Percentiles rank a stretch among this genome's conserved stretches.
These are phyloP conservation scores for Callospermophilus lateralis DNA, from an alignment of 2,113 vertebrate genomes.

Conservation along the genomic window DNA sequence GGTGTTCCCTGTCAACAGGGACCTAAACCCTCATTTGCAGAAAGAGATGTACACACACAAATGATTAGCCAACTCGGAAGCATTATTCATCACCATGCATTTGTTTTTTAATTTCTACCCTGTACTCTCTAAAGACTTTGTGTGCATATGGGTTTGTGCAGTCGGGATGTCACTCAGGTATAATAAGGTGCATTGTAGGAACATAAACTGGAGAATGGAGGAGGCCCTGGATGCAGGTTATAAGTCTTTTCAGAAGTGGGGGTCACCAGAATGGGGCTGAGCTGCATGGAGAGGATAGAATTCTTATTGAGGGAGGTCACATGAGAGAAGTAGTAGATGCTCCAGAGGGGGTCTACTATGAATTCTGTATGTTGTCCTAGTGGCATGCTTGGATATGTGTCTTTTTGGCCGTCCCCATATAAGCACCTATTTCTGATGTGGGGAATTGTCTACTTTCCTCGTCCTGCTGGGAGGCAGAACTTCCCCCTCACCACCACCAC, in stretches of 20 bases:
- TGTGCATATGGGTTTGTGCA: neutral
- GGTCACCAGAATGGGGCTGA: neutral
- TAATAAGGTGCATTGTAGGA: conserved; percentile 13
- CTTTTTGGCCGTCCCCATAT: neutral
- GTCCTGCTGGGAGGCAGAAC: neutral
- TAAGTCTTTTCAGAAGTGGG: neutral
- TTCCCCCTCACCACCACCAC: no score
- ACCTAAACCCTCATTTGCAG: conserved; percentile 34
- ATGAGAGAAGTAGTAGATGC: neutral
- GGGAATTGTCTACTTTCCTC: neutral
- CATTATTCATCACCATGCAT: conserved; percentile 25
- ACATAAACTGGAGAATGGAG: neutral
- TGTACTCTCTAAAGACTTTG: conserved; percentile 20
- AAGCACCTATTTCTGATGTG: neutral
- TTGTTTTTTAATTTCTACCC: conserved; percentile 54
- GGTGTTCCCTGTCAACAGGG: neutral
- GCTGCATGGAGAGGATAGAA: neutral
- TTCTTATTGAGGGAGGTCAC: neutral
- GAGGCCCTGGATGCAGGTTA: neutral
- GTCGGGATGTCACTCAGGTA: conserved; percentile 5
- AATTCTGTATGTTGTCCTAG: neutral
- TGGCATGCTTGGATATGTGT: neutral
- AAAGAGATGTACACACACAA: neutral
- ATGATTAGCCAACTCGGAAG: neutral
- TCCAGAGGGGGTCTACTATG: neutral